phyloP scores from a whole-genome alignment of 2,113 vertebrate species.

The Paraplagusia blochii region DNA sequence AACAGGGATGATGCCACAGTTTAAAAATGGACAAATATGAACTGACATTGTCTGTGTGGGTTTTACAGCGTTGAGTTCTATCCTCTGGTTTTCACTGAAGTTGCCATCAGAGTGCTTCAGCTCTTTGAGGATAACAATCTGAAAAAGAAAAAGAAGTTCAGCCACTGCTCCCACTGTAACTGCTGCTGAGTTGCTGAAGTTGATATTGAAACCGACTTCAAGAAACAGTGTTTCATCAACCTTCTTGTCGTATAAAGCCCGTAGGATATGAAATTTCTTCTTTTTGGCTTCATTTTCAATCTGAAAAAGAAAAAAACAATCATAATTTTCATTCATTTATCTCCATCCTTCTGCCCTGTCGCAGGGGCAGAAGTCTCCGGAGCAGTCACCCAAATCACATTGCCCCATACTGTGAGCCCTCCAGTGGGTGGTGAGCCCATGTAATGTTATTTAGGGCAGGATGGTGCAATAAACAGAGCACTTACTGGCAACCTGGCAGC shows the following conservation, averaged over 20 bases:
- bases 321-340: too few relatives aligned
- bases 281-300: slow-evolving; percentile 90
- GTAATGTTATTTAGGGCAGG: too few relatives aligned
- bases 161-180: background rate
- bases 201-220: background rate
- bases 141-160: slow-evolving; percentile 21
- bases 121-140: slow-evolving; percentile 92
- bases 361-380: too few relatives aligned
- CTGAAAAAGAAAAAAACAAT: slow-evolving; percentile 58
- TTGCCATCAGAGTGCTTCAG: slow-evolving; percentile 86
- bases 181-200: background rate
- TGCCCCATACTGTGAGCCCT: too few relatives aligned
- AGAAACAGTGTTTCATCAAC: slow-evolving; percentile 42
- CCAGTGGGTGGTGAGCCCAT: too few relatives aligned
- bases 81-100: slow-evolving; percentile 88
- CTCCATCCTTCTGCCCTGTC: too few relatives aligned
- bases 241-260: slow-evolving; percentile 93
- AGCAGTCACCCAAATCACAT: too few relatives aligned
- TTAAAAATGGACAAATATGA: background rate
- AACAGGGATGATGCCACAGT: background rate
- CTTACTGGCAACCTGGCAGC: too few relatives aligned
- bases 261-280: slow-evolving; percentile 73
- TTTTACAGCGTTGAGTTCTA: slow-evolving; percentile 88
- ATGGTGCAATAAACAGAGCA: too few relatives aligned
- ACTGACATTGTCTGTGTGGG: background rate